Evolutionary conservation across 2,888 invertebrate genomes (phyloP).

Genomic region (Scaptodrosophila latifasciaeformis): DNA sequence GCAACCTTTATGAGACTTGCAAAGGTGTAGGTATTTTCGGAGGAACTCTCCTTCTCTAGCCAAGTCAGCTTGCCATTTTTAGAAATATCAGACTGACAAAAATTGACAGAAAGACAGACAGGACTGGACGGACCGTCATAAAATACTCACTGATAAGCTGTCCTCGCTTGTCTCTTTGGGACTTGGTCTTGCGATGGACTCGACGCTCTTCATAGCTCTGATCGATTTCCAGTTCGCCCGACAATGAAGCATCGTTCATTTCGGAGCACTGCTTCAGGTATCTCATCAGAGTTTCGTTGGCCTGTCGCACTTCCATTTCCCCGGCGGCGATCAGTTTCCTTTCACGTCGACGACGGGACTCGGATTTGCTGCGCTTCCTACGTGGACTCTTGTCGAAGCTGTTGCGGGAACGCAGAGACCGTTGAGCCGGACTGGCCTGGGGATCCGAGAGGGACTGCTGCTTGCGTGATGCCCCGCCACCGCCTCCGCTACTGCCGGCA

Average conservation of each 20-base stretch:
- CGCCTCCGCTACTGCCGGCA: constrained; percentile 31
- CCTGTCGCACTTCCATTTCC: constrained; percentile 75
- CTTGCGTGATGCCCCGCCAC: constrained; percentile 58
- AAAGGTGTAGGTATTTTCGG: no score
- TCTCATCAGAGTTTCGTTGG: constrained; percentile 75
- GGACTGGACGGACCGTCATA: no score
- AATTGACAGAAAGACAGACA: no score
- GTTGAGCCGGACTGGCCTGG: constrained; percentile 75
- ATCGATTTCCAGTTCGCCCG: constrained; percentile 75
- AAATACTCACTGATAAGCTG: constrained; percentile 73
- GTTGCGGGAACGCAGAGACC: constrained; percentile 73
- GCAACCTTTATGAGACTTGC: no score
- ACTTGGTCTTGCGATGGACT: constrained; percentile 75
- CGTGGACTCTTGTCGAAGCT: constrained; percentile 75
- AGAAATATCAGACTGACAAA: no score
- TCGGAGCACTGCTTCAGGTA: constrained; percentile 75
- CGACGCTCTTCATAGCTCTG: constrained; percentile 74
- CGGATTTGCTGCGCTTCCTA: constrained; percentile 75
- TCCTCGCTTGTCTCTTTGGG: constrained; percentile 74
- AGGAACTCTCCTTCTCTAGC: no score
- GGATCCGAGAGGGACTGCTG: constrained; percentile 75
- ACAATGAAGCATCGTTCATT: constrained; percentile 75
- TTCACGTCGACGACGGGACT: constrained; percentile 74
- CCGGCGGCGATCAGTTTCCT: constrained; percentile 75
- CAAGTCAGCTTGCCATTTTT: no score